Conservation (phyloP, 2,113 vertebrate genomes). For the Hiodon tergisus region DNA sequence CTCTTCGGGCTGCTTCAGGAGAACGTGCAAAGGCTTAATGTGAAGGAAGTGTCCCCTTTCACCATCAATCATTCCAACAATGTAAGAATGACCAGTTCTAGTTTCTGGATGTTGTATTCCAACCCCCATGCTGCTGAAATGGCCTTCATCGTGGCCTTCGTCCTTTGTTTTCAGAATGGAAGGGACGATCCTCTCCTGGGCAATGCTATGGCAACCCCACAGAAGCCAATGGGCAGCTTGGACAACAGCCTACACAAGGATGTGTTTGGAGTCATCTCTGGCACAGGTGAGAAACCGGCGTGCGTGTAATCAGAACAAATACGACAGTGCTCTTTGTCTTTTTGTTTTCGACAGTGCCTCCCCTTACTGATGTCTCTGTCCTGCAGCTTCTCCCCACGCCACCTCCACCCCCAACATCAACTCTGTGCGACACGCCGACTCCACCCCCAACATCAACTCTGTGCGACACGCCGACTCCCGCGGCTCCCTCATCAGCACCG, state of each 20-base stretch:
- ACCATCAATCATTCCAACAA: constrained; percentile 71
- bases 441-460: constrained; percentile 79
- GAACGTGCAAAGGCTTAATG: constrained; percentile 91
- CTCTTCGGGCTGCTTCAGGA: constrained; percentile 91
- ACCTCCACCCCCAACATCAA: constrained; percentile 79
- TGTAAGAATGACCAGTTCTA: constrained; percentile 61
- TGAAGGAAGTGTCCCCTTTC: constrained; percentile 83
- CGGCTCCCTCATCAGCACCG: constrained; percentile 91
- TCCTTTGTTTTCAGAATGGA: constrained; percentile 60
- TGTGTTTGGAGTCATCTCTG: constrained; percentile 92
- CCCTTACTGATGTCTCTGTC: constrained; percentile 3
- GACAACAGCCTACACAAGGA: constrained; percentile 92
- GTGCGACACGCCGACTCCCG: constrained; percentile 88
- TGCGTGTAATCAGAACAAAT: too few relatives aligned
- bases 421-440: constrained; percentile 64
- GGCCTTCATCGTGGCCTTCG: constrained; percentile 13
- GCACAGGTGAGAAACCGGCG: constrained; percentile 69
- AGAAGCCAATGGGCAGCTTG: constrained; percentile 74
- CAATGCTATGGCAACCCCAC: constrained; percentile 78
- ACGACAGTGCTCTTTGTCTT: too few relatives aligned
- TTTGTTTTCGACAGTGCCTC: background rate
- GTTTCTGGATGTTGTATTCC: constrained; percentile 29
- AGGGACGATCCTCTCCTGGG: constrained; percentile 73
- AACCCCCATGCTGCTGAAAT: background rate
- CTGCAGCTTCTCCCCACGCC: constrained; percentile 80